Base-by-base conservation (phyloP, 2,888 invertebrate genomes). In the Limenitis camilla region DNA sequence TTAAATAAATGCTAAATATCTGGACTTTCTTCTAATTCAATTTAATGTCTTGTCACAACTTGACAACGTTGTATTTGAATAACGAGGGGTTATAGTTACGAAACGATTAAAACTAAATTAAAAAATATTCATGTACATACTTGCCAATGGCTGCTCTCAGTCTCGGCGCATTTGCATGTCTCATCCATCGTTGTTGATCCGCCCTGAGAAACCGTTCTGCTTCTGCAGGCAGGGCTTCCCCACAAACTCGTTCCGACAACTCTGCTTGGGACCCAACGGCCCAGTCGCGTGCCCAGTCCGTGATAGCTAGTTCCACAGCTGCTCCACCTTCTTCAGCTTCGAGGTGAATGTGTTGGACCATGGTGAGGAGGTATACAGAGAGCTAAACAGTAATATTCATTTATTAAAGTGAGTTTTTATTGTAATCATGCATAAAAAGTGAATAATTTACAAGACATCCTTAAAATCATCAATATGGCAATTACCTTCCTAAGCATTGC, bases 231-330 rank as follows among this genome's bases (percentile, higher is more conserved):
- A 66, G 60, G 28, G 65, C 61, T 43, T 57, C 61, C 44, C 58
- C 57, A 40, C 59, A 59, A 59, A 62, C 58, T 36, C 68, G 64
- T 55, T 65, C 67, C 6, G 66, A 60, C 53, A 64, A 60, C 50
- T 59, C 58, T 30, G 77, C 79, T 71, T 81, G 83, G 67, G 77
- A 66, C 62, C 71, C 61, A 58, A 77, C 70, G 49, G 84, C 84
- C 85, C 85, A 84, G 61, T 71, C 72, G 61, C 85, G 82, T 62
- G 81, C 82, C 85, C 85, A 85, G 73, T 83, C 84, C 61, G 81
- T 80, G 62, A 85, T 71, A 61, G 76, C 65, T 64, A 79, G 72
- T 72, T 80, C 81, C 55, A 79, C 69, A 10, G 61, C 45, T 35
- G 68, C 58, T 11, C 61, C 53, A 9, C 69, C 74, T 45, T 53